These are phyloP conservation scores for Cryptosula pallasiana DNA, from an alignment of 2,888 invertebrate genomes.

Conservation along the genomic window DNA sequence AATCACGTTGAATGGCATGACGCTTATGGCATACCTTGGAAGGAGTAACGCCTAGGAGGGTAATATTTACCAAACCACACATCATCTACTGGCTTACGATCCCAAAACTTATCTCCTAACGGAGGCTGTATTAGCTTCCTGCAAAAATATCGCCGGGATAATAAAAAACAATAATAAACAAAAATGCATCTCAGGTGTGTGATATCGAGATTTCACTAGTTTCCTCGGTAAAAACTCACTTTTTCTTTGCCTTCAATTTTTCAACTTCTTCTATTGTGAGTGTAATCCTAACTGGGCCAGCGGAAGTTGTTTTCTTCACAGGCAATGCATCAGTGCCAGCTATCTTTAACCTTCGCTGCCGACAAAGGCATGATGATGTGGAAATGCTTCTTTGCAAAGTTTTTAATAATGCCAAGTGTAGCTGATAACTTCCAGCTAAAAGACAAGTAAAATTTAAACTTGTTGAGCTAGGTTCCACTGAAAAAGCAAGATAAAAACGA, in stretches of 20 bases:
- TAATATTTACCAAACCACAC: background rate
- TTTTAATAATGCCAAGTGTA: background rate
- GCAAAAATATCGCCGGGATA: too few relatives aligned
- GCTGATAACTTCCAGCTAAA: background rate
- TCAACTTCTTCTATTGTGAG: background rate
- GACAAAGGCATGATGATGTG: background rate
- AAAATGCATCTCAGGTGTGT: background rate
- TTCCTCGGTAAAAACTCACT: background rate
- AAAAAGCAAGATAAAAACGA: too few relatives aligned
- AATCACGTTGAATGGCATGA: too few relatives aligned
- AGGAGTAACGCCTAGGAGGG: background rate
- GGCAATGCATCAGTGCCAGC: background rate
- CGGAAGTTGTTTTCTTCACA: background rate
- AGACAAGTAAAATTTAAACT: background rate
- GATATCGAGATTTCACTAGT: too few relatives aligned
- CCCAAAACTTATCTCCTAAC: background rate
- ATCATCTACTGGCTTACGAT: background rate
- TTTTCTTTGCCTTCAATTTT: background rate
- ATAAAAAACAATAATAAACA: background rate
- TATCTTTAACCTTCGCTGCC: background rate
- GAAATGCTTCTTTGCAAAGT: background rate
- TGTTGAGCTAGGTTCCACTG: too few relatives aligned
- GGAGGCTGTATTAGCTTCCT: background rate
- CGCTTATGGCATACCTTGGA: slow-evolving; percentile 21
- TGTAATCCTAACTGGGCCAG: background rate